A percentile compares a stretch with the other conserved stretches of the same genome.
phyloP scores from a whole-genome alignment of 2,888 invertebrate species.

The Pemphredon lugubris region DNA sequence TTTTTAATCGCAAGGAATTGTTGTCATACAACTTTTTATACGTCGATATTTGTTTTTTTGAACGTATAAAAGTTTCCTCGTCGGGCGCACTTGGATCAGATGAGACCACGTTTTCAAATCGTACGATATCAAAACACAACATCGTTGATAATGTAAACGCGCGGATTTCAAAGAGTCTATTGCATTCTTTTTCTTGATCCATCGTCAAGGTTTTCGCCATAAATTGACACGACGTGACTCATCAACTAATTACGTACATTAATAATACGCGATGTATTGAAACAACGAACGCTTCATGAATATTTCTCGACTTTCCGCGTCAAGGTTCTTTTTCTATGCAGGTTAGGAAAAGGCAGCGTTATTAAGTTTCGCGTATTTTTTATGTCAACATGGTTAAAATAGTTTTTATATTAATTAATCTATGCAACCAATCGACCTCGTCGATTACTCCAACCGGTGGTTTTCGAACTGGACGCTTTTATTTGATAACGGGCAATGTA shows the following conservation, averaged over 20 bases:
- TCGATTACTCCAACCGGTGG: slow-evolving; percentile 27
- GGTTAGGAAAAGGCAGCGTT: background rate
- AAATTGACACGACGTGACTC: slow-evolving; percentile 32
- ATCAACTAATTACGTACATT: slow-evolving; percentile 36
- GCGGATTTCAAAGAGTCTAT: background rate
- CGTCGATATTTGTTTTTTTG: no score
- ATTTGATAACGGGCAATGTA: slow-evolving; percentile 46
- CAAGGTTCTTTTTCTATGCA: slow-evolving; percentile 17
- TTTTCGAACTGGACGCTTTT: slow-evolving; percentile 39
- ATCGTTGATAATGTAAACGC: background rate
- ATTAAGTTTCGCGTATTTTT: background rate
- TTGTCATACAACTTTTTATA: no score
- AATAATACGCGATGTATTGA: slow-evolving; percentile 33
- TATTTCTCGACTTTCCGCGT: slow-evolving; percentile 27
- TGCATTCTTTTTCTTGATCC: background rate
- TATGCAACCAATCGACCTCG: slow-evolving; percentile 27
- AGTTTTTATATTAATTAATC: no score
- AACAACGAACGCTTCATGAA: slow-evolving; percentile 48
- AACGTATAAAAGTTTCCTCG: no score
- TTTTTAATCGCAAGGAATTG: no score
- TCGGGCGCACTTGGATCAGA: no score
- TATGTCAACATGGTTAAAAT: background rate
- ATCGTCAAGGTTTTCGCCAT: slow-evolving; percentile 18
- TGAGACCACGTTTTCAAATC: no score
- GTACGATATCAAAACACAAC: background rate